These are phyloP conservation scores for Drosophila azteca DNA, from an alignment of 1,140 invertebrate genomes.

Conservation along the genomic window DNA sequence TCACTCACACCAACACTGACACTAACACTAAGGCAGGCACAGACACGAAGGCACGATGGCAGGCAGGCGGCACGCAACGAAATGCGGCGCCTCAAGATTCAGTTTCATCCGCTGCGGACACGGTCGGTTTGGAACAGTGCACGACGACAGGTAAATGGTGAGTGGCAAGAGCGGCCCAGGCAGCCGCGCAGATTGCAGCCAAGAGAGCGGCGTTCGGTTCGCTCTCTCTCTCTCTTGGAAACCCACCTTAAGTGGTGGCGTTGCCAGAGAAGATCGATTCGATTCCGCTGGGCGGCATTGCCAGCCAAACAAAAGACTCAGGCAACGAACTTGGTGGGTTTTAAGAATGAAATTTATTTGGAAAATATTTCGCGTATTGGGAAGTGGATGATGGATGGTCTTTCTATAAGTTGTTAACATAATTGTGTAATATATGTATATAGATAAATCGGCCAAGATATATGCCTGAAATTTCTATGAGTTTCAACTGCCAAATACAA, in stretches of 20 bases:
- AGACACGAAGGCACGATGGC: conserved; percentile 22
- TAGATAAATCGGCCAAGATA: too few species aligned
- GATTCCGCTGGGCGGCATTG: conserved; percentile 34
- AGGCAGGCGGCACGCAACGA: conserved; percentile 63
- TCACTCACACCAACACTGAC: conserved; percentile 12
- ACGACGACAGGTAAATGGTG: conserved; percentile 76
- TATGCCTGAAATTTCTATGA: too few species aligned
- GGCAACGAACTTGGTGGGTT: conserved; percentile 56
- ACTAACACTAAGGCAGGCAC: conserved; percentile 27
- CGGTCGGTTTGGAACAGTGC: conserved; percentile 44
- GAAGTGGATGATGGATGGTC: too few species aligned
- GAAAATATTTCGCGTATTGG: neutral
- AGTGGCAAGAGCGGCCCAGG: conserved; percentile 20
- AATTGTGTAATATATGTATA: too few species aligned
- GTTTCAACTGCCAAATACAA: too few species aligned
- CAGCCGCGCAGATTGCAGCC: neutral
- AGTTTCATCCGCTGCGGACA: conserved; percentile 62
- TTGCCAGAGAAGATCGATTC: conserved; percentile 5
- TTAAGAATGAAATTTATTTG: neutral
- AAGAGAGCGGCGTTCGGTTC: neutral
- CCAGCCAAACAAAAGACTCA: conserved; percentile 58
- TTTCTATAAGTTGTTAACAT: too few species aligned
- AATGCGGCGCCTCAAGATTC: conserved; percentile 67
- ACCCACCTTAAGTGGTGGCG: conserved; percentile 18
- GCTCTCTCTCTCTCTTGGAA: conserved; percentile 24